Conservation (phyloP, 2,797 vertebrate species). For the Tenualosa thibaudeaui region DNA sequence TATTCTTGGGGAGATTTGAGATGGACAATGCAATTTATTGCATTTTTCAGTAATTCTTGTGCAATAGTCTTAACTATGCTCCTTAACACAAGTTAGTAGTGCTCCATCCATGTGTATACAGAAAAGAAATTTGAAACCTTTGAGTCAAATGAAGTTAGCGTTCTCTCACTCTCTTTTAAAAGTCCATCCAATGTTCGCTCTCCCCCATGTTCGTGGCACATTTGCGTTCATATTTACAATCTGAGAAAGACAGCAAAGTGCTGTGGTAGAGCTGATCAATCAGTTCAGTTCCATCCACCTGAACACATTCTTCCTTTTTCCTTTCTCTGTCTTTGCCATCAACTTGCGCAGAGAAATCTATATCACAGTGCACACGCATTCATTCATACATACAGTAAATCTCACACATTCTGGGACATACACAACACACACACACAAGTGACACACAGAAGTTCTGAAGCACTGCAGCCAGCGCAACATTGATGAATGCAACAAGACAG, state of each 20-base stretch:
- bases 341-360: background rate
- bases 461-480: constrained; percentile 34
- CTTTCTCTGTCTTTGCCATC: background rate
- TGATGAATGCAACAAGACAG: constrained; percentile 27
- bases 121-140: constrained; percentile 19
- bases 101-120: background rate
- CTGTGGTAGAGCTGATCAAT: constrained; percentile 14
- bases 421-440: constrained; percentile 20
- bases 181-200: background rate
- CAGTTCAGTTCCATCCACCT: background rate
- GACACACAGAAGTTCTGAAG: constrained; percentile 34
- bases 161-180: constrained; percentile 22
- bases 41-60: constrained; percentile 24
- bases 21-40: constrained; percentile 22
- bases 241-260: constrained; percentile 31
- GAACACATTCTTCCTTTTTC: constrained; percentile 2
- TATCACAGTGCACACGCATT: constrained; percentile 13
- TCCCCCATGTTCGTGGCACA: constrained; percentile 1
- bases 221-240: constrained; percentile 40
- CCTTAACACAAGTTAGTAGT: background rate
- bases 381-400: constrained; percentile 23
- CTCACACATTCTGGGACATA: background rate
- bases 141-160: constrained; percentile 23
- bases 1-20: constrained; percentile 14
- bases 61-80: background rate